Conservation (phyloP, 2,113 vertebrate genomes). For the Triplophysa tibetana region DNA sequence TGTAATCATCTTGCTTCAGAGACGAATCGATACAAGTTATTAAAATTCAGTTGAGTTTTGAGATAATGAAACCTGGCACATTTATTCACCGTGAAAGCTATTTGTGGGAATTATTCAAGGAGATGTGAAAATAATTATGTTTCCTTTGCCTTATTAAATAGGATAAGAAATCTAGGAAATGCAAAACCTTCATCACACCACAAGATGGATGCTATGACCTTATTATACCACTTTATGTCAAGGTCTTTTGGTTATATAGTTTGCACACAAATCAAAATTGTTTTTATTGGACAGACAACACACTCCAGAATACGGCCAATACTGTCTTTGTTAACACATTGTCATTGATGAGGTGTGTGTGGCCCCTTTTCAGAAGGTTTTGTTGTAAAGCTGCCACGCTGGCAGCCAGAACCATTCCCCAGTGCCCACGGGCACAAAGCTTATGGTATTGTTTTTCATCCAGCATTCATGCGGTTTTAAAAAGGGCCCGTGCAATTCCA, state of each 20-base stretch:
- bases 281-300: background rate
- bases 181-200: background rate
- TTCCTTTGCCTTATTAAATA: background rate
- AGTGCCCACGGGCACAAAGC: background rate
- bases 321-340: slow-evolving; percentile 1
- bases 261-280: too few species aligned
- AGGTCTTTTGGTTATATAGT: too few species aligned
- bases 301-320: background rate
- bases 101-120: slow-evolving; percentile 9
- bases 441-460: slow-evolving; percentile 15
- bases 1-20: slow-evolving; percentile 24
- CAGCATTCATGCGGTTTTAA: slow-evolving; percentile 6
- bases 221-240: too few species aligned
- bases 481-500: background rate
- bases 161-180: background rate
- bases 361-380: slow-evolving; percentile 21
- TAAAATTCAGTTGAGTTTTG: slow-evolving; percentile 3
- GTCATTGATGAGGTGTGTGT: background rate
- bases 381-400: background rate
- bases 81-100: background rate
- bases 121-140: background rate
- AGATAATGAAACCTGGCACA: background rate
- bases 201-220: background rate
- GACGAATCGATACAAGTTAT: slow-evolving; percentile 34
- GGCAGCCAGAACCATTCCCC: background rate